These are phyloP conservation scores for Paradisaea rubra DNA, from an alignment of 2,113 vertebrate species.

Conservation along the genomic window DNA sequence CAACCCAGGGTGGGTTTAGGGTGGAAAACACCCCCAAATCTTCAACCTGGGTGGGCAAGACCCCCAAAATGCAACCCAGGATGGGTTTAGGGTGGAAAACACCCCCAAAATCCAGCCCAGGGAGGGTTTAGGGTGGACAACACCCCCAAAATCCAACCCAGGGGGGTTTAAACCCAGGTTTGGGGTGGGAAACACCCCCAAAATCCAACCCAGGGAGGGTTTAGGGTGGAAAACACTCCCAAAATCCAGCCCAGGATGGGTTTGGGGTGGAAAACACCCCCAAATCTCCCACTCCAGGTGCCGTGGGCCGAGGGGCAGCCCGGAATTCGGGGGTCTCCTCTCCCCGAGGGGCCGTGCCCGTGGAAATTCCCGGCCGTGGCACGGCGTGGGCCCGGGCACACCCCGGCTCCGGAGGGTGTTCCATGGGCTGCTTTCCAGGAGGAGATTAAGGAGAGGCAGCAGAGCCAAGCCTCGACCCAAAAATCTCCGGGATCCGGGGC, in stretches of 20 bases:
- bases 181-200: not conserved
- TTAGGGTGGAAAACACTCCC: rapidly evolving
- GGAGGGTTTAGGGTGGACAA: not conserved
- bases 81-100: rapidly evolving
- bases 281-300: rapidly evolving
- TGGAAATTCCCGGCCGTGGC: not conserved
- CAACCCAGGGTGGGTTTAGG: too few species aligned
- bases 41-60: too few species aligned
- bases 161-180: too few species aligned
- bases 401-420: not conserved
- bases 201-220: too few species aligned
- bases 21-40: too few species aligned
- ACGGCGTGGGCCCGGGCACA: not conserved
- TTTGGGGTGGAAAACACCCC: not conserved
- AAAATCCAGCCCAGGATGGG: not conserved
- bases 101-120: not conserved
- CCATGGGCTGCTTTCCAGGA: not conserved
- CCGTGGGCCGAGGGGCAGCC: not conserved
- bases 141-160: not conserved
- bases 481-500: rapidly evolving
- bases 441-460: not conserved
- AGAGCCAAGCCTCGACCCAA: not conserved
- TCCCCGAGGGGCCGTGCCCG: rapidly evolving
- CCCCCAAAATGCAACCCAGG: rapidly evolving
- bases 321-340: not conserved